Evolutionary conservation across 1,140 invertebrate genomes (phyloP), one percentile per base, ranked within the genome.

Genomic region (Heliconius hewitsoni): DNA sequence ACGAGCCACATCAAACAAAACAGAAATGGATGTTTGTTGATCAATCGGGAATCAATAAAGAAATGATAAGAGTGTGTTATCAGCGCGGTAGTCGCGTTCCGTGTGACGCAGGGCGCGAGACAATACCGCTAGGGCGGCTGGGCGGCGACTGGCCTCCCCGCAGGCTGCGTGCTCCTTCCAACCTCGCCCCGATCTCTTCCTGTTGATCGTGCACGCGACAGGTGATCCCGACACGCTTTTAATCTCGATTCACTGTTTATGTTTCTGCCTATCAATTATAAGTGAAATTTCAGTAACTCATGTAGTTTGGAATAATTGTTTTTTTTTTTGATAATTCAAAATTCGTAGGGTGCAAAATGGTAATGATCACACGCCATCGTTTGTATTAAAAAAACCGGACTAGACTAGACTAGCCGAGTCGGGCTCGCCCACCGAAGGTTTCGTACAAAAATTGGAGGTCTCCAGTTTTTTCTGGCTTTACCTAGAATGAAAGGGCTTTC

Each of bases 131-230:
- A 86, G 89, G 92, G 92, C 92, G 92, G 91, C 83, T 93, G 91
- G 92, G 91, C 91, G 92, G 90, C 86, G 89, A 94, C 92, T 94
- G 91, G 78, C 87, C 87, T 86, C 89, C 90, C 88, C 89, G 82
- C 86, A 87, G 81, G 74, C 88, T 90, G 86, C 87, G 87, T 87
- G 79, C 89, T 87, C 85, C 86, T 87, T 83, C 80, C 84, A 88
- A 89, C 91, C 90, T 91, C 88, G 88, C 91, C 91, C 92, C 89
- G 91, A 89, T 86, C 85, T 82, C 86, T 93, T 93, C 91, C 92
- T 93, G 91, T 94, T 92, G 92, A 92, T 91, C 87, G 85, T 91
- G 87, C 89, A 89, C 85, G 89, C 91, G 92, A 93, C 92, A 93
- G 92, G 92, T 93, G 92, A 91, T 90, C 86, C 81, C 60, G 80